Evolutionary conservation across 1,140 invertebrate genomes (phyloP), one percentile per base, ranked within the genome.

Genomic region (Elysia chlorotica): DNA sequence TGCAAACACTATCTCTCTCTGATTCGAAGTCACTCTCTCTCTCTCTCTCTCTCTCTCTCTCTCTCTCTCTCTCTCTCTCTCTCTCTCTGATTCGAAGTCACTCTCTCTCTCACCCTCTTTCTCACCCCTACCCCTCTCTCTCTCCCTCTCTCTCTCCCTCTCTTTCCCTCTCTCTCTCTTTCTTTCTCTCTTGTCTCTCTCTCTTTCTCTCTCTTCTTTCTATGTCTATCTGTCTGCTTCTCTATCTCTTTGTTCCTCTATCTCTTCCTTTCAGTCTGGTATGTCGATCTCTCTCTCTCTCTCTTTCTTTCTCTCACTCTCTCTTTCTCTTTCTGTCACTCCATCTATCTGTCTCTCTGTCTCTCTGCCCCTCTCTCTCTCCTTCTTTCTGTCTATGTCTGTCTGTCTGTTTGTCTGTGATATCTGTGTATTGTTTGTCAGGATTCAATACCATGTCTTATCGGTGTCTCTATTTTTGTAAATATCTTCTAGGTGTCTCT

Each of bases 71-170:
- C 54, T 36, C 30, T 59, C 35, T 36, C 6, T 70, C 54, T 36
- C 67, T 59, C 67, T 70, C 31, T 57, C 53, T 70, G 21, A 36
- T 35, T 70, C 23, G 1, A 33, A 19, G 53, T 59, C 67, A 2
- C 67, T 36, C 31, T 59, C 31, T 59, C 53, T 35, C 59, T 28
- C 57, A 17, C 23, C 5, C 35, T n/a, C n/a, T n/a, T n/a, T n/a
- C n/a, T n/a, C n/a, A n/a, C n/a, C n/a, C n/a, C n/a, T n/a, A n/a
- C n/a, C 59, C 31, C 35, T 41, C 57, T 28, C 23, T 19, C 25
- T 66, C 25, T 66, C 38, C 25, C 10, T 36, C 2, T 38, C 36
- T 6, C 14, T 37, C 41, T 65, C 36, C 3, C 25, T 38, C 6
- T 37, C 36, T 37, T 19, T 10, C 28, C 36, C 25, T 36, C 36